These are phyloP conservation scores for Cheilosia urbana DNA, from an alignment of 2,888 invertebrate species.

Conservation along the genomic window DNA sequence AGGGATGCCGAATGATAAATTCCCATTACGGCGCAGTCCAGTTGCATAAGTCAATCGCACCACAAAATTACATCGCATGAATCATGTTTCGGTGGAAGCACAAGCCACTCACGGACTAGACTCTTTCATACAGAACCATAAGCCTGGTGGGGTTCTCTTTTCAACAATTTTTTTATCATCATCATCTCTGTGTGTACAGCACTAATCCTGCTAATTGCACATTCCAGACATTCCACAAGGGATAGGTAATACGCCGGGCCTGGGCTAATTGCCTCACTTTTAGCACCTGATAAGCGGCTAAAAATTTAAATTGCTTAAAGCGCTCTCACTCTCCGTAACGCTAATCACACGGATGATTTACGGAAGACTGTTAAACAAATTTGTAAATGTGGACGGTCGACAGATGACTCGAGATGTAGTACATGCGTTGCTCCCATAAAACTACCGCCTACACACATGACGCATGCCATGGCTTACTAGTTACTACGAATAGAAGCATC, in stretches of 20 bases:
- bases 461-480: conserved; percentile 29
- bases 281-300: conserved; percentile 71
- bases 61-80: conserved; percentile 35
- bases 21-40: conserved; percentile 2
- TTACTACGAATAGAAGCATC: conserved; percentile 2
- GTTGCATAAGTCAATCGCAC: conserved; percentile 55
- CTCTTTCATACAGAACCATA: conserved; percentile 49
- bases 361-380: conserved; percentile 47
- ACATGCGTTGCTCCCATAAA: neutral
- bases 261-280: conserved; percentile 71
- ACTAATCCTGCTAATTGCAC: conserved; percentile 72
- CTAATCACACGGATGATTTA: conserved; percentile 72
- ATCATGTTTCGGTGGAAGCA: conserved; percentile 48
- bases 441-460: conserved; percentile 29
- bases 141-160: conserved; percentile 40
- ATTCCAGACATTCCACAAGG: conserved; percentile 67
- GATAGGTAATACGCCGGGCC: conserved; percentile 60
- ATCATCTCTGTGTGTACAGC: conserved; percentile 27
- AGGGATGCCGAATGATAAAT: conserved; percentile 73
- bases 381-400: conserved; percentile 2
- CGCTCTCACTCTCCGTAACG: conserved; percentile 1
- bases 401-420: neutral
- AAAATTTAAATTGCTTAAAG: conserved; percentile 43
- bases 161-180: conserved; percentile 31
- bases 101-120: conserved; percentile 41